Percentiles rank a stretch among this genome's conserved stretches.
These are phyloP conservation scores for Mesorhabditis spiculigera DNA, from an alignment of 2,888 invertebrate genomes.

Conservation along the genomic window DNA sequence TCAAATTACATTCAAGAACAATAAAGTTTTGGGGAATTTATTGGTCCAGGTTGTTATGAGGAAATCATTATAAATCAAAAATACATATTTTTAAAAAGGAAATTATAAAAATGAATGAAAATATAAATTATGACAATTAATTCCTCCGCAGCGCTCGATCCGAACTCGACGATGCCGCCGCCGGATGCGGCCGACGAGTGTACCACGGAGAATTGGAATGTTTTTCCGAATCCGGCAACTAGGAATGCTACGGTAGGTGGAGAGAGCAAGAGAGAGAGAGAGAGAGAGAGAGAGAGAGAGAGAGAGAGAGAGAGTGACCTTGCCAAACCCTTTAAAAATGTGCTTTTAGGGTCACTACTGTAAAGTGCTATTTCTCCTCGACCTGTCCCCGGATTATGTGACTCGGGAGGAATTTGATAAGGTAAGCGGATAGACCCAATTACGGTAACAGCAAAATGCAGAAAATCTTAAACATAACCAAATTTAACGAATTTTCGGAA, in stretches of 20 bases:
- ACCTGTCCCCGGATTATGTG: background rate
- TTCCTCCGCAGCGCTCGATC: background rate
- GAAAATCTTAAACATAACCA: too few relatives aligned
- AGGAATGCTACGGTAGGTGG: background rate
- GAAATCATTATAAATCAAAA: background rate
- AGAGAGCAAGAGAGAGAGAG: background rate
- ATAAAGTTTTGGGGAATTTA: too few relatives aligned
- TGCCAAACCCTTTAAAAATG: background rate
- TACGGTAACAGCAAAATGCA: too few relatives aligned
- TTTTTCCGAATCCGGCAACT: background rate
- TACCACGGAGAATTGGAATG: background rate
- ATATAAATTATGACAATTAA: background rate
- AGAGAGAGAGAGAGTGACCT: too few relatives aligned
- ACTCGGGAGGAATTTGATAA: background rate
- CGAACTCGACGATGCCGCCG: background rate
- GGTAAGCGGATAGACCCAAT: background rate
- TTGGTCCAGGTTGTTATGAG: too few relatives aligned
- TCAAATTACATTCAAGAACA: too few relatives aligned
- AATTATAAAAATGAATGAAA: background rate
- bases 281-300: too few relatives aligned
- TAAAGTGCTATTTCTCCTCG: background rate
- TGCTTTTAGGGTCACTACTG: constrained; percentile 4
- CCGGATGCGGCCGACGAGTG: background rate
- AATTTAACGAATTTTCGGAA: too few relatives aligned
- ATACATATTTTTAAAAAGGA: background rate